These are phyloP conservation scores for Pionites leucogaster DNA, from an alignment of 2,113 vertebrate species.

Conservation along the genomic window DNA sequence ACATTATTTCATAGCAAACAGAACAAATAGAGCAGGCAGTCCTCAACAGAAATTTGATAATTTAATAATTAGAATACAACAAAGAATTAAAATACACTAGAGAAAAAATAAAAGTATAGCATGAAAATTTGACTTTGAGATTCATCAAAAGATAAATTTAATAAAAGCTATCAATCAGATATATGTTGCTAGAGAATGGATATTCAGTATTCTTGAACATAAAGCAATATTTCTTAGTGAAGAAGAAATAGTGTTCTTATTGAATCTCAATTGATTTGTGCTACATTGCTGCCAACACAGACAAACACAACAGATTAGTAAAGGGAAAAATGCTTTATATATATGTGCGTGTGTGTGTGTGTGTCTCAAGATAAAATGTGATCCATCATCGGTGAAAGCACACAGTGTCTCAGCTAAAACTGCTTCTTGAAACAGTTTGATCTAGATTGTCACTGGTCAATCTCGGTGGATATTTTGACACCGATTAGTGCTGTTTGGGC, in stretches of 20 bases:
- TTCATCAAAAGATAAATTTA: neutral
- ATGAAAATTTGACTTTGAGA: neutral
- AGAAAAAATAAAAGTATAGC: neutral
- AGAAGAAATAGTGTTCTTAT: neutral
- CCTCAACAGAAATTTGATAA: neutral
- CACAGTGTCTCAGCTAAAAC: neutral
- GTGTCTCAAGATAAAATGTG: neutral
- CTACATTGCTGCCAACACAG: neutral
- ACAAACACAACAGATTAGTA: neutral
- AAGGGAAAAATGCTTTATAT: neutral
- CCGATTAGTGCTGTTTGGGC: neutral
- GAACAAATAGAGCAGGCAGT: neutral
- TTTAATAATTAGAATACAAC: neutral
- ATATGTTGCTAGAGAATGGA: neutral
- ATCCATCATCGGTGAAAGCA: neutral
- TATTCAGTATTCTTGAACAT: neutral
- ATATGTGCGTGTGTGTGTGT: too few species aligned
- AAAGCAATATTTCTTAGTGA: neutral
- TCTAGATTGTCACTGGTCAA: neutral
- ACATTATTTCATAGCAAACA: neutral
- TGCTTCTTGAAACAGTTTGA: neutral
- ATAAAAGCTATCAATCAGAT: neutral
- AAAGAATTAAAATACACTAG: neutral
- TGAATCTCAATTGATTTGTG: slow-evolving; percentile 15
- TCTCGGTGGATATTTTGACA: neutral